Conservation (phyloP, 2,888 invertebrate species). For the Eupithecia abbreviata region DNA sequence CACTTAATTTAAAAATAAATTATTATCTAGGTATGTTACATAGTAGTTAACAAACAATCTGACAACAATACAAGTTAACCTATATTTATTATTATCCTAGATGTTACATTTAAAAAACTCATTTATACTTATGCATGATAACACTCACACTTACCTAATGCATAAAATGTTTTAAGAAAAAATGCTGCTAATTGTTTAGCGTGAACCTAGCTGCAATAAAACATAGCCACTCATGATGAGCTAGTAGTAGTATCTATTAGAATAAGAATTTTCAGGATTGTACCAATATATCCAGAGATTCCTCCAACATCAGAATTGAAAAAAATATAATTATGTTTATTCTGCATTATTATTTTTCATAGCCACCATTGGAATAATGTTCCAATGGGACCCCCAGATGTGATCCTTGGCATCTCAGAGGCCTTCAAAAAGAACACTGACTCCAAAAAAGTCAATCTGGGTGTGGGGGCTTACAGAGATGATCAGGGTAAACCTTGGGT, state of each 20-base stretch:
- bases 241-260: background rate
- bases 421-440: slow-evolving; percentile 95
- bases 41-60: too few species aligned
- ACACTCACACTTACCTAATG: too few species aligned
- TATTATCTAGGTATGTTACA: too few species aligned
- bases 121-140: too few species aligned
- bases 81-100: too few species aligned
- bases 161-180: too few species aligned
- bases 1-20: too few species aligned
- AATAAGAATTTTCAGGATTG: background rate
- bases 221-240: background rate
- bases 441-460: slow-evolving; percentile 98
- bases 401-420: slow-evolving; percentile 98
- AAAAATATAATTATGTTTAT: background rate
- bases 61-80: too few species aligned
- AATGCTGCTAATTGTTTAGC: too few species aligned
- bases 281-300: background rate
- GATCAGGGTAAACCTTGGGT: slow-evolving; percentile 98
- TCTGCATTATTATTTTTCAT: slow-evolving; percentile 13
- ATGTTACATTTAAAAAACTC: too few species aligned
- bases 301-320: background rate
- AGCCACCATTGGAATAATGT: slow-evolving; percentile 94
- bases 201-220: too few species aligned
- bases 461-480: slow-evolving; percentile 98
- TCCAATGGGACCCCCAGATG: slow-evolving; percentile 98